Evolutionary conservation across 1,140 invertebrate species (phyloP), one percentile per base, ranked within the genome.

Genomic region (Drosophila aff.): DNA sequence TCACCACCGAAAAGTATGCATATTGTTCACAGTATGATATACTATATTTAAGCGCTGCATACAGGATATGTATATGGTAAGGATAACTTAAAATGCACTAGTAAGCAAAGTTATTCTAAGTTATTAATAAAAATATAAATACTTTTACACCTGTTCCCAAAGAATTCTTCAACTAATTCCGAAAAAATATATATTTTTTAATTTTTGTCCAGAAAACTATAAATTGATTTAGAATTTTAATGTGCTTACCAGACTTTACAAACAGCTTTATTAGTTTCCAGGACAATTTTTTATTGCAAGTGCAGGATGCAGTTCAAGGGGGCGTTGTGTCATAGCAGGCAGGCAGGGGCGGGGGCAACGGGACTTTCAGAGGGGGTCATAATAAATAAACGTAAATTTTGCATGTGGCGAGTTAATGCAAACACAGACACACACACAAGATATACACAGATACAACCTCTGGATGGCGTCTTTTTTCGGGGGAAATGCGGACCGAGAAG

Each of bases 331-430:
- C 68, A 50, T 61, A 41, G 33, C 28, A 8, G 43, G 18, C 16
- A 5, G 11, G 15, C 16, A 40, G 77, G 40, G 76, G 66, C 66
- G 55, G 52, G 43, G 50, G 43, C 57, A 36, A 26, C 33, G 36
- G 53, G 15, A 57, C 36, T 65, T 43, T 33, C 38, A 31, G 2
- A 53, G 78, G 62, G 50, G 74, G 66, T 62, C 74, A 84, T 87
- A 87, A 87, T 87, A 87, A 87, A 87, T 87, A 87, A 89, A 87
- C 84, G 84, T 87, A 84, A 89, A 87, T 89, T 87, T 87, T 87
- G 84, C 84, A 87, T 87, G 84, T 81, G 84, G 84, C 84, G 81
- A 89, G 81, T 87, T 87, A 87, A 87, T 87, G 81, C 85, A 87
- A 87, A 87, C 81, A 87, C 65, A 65, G 73, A 77, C 61, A 58